Evolutionary conservation across 2,797 vertebrate genomes (phyloP), one percentile per base, ranked within the genome.

Genomic region (Epinephelus malabaricus): DNA sequence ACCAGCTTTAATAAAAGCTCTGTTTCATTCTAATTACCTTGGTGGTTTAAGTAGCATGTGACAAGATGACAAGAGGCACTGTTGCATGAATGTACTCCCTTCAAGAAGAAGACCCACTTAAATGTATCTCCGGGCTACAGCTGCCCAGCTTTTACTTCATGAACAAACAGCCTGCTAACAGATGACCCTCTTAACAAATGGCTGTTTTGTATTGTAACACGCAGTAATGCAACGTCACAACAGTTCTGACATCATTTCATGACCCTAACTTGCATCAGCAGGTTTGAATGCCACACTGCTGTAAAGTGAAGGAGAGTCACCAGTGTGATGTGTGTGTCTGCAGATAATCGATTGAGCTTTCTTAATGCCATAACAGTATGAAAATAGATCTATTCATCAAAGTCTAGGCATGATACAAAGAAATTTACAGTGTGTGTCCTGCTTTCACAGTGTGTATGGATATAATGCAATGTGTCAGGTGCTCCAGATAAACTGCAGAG

Each of bases 41-140:
- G 65, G 47, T 13, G 64, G 51, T 75, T 69, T 43, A 9, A 38
- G 53, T 21, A 66, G 56, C 85, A 84, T 91, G 86, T 88, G 89
- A 91, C 65, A 23, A 75, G 73, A 82, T 50, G 79, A 71, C 54
- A 63, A 54, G 53, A 73, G 76, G 51, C 61, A 5, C 0, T 15
- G n/a, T 68, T 15, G 51, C n/a, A 82, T 89, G 86, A 92, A 84
- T 87, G 80, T 15, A 9, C 61, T 76, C 73, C 58, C 79, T 93
- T 89, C 68, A 85, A 78, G 73, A 51, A 27, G 47, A 54, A 55
- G 76, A 60, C 45, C 34, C 25, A 61, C 61, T 83, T 60, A 17
- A 70, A 43, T 47, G 47, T 60, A 55, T 55, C 90, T 69, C 46
- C 71, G 23, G 90, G 91, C 87, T 15, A 59, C 73, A 70, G 74